A percentile compares a stretch with the other conserved stretches of the same genome.
Conservation (phyloP, 1,140 invertebrate species). For the Drosophila sechellia region DNA sequence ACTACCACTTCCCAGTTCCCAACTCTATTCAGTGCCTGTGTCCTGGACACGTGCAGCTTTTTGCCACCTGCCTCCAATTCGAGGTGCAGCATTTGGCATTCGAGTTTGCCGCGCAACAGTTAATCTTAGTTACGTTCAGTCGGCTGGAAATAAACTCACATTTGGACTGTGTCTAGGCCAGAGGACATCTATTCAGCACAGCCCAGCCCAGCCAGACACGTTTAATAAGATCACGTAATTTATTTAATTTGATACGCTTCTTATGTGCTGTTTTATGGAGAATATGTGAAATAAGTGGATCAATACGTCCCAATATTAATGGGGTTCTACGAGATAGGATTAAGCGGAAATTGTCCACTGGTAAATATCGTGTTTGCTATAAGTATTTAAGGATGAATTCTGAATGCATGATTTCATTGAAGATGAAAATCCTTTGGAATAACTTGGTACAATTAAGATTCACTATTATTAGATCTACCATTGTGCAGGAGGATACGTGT, state of each 20-base stretch:
- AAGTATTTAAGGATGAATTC: not conserved
- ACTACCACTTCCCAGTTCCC: constrained; percentile 1
- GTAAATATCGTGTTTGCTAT: not conserved
- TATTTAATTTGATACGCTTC: constrained; percentile 64
- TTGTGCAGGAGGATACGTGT: too few species aligned
- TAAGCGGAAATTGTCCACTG: not conserved
- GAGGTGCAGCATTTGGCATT: constrained; percentile 11
- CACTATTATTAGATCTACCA: too few species aligned
- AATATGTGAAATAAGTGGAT: constrained; percentile 21
- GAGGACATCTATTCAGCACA: constrained; percentile 30
- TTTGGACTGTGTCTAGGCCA: constrained; percentile 44
- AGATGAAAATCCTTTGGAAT: not conserved
- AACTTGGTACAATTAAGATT: too few species aligned
- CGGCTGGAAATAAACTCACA: constrained; percentile 76
- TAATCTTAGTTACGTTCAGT: constrained; percentile 81
- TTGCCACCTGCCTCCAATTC: constrained; percentile 28
- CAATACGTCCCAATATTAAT: constrained; percentile 30
- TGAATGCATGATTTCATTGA: not conserved
- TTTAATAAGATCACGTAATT: constrained; percentile 83
- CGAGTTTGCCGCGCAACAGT: constrained; percentile 63
- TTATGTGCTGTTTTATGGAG: constrained; percentile 4
- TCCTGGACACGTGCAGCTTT: constrained; percentile 52
- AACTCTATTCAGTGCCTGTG: constrained; percentile 27
- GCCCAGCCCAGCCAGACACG: constrained; percentile 1
- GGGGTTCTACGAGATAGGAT: constrained; percentile 5